Percentiles rank a stretch among this genome's conserved stretches.
Conservation (phyloP, 2,113 vertebrate species). For the Pitta sordida region DNA sequence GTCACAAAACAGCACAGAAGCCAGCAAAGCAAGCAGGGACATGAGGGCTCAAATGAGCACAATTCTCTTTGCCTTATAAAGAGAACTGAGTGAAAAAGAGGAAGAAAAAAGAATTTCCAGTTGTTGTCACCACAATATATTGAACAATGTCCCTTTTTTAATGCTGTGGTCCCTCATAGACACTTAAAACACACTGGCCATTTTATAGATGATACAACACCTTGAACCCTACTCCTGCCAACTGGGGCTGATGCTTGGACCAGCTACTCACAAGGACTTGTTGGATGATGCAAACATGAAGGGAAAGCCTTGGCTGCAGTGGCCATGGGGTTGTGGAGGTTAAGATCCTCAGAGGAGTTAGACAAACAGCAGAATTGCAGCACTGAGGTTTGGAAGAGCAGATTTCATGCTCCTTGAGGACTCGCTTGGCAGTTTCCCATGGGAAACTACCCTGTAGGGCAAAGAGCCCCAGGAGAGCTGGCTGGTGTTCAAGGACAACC, state of each 20-base stretch:
- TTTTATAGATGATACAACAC: background rate
- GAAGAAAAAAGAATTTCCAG: background rate
- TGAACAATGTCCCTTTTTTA: background rate
- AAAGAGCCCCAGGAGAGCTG: background rate
- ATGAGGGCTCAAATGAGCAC: accelerated
- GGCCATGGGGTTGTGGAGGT: background rate
- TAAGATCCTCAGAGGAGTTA: background rate
- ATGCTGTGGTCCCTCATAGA: background rate
- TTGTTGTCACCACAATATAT: background rate
- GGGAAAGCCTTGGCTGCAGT: background rate
- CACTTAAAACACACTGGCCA: background rate
- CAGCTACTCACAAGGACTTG: background rate
- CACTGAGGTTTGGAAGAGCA: background rate
- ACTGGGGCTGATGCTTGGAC: background rate
- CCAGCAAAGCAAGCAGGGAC: accelerated
- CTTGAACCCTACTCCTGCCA: background rate
- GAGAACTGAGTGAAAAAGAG: background rate
- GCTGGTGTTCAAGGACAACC: background rate
- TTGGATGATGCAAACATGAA: background rate
- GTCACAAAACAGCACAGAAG: background rate
- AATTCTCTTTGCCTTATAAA: background rate
- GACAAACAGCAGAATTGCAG: background rate
- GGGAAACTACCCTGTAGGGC: background rate
- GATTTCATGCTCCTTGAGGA: background rate
- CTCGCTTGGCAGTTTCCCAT: background rate